A percentile compares a stretch with the other conserved stretches of the same genome.
phyloP scores from a whole-genome alignment of 2,113 vertebrate species.

The Nothoprocta pentlandii region DNA sequence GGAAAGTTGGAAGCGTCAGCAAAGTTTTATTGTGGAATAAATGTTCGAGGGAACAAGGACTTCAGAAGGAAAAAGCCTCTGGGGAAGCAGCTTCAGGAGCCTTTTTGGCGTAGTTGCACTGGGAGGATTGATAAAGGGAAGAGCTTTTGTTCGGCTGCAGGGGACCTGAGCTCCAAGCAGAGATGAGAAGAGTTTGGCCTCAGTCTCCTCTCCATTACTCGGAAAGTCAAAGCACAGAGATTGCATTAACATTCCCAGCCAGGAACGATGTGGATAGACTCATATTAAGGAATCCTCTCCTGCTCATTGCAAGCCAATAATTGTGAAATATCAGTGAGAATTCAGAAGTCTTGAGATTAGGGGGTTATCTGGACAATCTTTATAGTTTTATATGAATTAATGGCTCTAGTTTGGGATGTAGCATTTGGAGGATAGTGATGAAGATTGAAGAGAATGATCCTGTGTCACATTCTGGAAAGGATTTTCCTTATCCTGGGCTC shows the following conservation, averaged over 20 bases:
- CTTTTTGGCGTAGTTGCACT: not conserved
- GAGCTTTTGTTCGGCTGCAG: not conserved
- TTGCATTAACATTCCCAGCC: accelerated
- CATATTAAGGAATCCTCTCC: not conserved
- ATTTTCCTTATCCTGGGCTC: not conserved
- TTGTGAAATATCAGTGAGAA: accelerated
- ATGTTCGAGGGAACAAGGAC: not conserved
- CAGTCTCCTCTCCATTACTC: not conserved
- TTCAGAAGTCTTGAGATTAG: not conserved
- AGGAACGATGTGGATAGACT: not conserved
- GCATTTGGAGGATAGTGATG: not conserved
- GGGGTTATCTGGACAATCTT: not conserved
- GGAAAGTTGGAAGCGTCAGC: constrained; percentile 35
- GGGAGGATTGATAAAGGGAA: not conserved
- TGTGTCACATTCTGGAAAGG: not conserved
- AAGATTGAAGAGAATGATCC: not conserved
- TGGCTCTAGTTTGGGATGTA: not conserved
- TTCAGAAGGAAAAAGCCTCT: constrained; percentile 30
- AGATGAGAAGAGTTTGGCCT: not conserved
- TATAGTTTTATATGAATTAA: accelerated
- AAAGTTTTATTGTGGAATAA: constrained; percentile 46
- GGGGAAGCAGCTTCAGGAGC: constrained; percentile 1
- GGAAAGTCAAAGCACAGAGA: not conserved
- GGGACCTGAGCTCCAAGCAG: not conserved
- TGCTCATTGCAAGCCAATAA: not conserved